Evolutionary conservation across 1,140 invertebrate genomes (phyloP).

Genomic region (Drosophila dunni): DNA sequence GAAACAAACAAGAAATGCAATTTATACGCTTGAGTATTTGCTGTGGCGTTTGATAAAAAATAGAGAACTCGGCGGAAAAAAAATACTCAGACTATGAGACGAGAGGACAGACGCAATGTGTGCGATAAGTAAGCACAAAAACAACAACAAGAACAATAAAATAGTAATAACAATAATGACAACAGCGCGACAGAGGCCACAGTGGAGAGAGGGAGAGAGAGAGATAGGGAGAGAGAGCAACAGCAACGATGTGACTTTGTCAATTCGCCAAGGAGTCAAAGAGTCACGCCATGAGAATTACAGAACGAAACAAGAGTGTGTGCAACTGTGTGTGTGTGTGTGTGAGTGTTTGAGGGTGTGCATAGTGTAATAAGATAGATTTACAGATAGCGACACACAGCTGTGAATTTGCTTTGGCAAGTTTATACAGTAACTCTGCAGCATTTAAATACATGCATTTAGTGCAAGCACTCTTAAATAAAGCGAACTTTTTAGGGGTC

Average conservation of each 20-base stretch:
- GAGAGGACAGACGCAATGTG: slow-evolving; percentile 50
- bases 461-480: neutral
- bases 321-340: neutral
- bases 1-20: slow-evolving; percentile 52
- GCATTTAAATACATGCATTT: slow-evolving; percentile 6
- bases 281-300: slow-evolving; percentile 49
- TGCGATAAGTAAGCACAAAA: slow-evolving; percentile 60
- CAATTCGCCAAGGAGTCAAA: slow-evolving; percentile 27
- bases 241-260: slow-evolving; percentile 47
- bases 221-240: neutral
- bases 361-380: slow-evolving; percentile 25
- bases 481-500: too few relatives aligned
- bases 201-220: slow-evolving; percentile 5
- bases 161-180: slow-evolving; percentile 70
- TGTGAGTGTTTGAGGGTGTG: neutral
- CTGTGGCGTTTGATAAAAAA: slow-evolving; percentile 44
- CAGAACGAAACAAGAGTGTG: neutral
- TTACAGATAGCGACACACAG: slow-evolving; percentile 20
- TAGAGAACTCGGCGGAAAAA: slow-evolving; percentile 24
- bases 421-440: slow-evolving; percentile 13
- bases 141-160: slow-evolving; percentile 40
- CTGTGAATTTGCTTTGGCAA: slow-evolving; percentile 22
- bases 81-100: slow-evolving; percentile 31
- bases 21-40: slow-evolving; percentile 54
- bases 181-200: slow-evolving; percentile 43